Percentiles rank a stretch among this genome's conserved stretches.
phyloP scores from a whole-genome alignment of 2,888 invertebrate genomes.

The Nomada ruficornis region DNA sequence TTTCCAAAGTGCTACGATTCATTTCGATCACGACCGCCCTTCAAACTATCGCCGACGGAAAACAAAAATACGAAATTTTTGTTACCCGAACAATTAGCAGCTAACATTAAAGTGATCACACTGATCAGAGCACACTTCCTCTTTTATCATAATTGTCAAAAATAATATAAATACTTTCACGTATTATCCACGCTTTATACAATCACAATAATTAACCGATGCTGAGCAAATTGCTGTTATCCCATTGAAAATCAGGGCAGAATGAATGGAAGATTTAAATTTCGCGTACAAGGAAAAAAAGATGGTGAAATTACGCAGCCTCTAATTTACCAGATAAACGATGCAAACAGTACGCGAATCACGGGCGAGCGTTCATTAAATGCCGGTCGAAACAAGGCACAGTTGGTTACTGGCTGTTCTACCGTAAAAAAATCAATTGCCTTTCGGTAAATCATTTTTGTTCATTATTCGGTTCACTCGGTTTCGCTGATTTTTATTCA shows the following conservation, averaged over 20 bases:
- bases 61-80: background rate
- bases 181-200: too few species aligned
- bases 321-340: background rate
- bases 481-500: slow-evolving; percentile 56
- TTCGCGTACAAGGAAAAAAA: background rate
- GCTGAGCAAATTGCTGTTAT: too few species aligned
- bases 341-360: background rate
- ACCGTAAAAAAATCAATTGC: slow-evolving; percentile 49
- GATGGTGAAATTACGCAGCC: background rate
- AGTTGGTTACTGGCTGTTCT: slow-evolving; percentile 2
- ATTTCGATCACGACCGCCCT: background rate
- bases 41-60: background rate
- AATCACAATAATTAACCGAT: too few species aligned
- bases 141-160: too few species aligned
- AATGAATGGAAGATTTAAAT: too few species aligned
- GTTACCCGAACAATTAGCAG: background rate
- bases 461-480: slow-evolving; percentile 52
- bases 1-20: background rate
- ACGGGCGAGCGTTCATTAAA: slow-evolving; percentile 35
- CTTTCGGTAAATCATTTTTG: slow-evolving; percentile 44
- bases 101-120: too few species aligned
- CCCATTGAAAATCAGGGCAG: too few species aligned
- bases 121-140: too few species aligned
- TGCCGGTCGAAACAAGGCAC: slow-evolving; percentile 2
- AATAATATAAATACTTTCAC: too few species aligned